Conservation (phyloP, 2,113 vertebrate species). For the Picathartes gymnocephalus region DNA sequence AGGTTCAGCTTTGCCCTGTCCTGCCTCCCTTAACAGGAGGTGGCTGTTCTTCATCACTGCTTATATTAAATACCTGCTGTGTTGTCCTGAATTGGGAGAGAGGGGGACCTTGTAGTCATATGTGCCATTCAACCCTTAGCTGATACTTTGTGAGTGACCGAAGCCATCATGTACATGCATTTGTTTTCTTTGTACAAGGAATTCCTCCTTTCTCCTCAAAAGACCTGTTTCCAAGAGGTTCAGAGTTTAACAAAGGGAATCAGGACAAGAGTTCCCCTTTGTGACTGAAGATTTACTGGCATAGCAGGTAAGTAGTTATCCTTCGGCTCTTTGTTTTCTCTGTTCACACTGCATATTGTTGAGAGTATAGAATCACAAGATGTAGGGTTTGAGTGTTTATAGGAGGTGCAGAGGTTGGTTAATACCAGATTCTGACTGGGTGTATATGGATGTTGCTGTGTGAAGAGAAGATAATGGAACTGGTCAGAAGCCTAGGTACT, state of each 20-base stretch:
- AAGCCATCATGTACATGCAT: neutral
- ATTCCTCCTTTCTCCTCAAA: neutral
- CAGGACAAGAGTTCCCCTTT: neutral
- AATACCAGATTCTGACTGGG: neutral
- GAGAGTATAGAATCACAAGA: neutral
- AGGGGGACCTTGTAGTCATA: neutral
- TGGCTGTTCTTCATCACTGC: neutral
- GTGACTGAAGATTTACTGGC: neutral
- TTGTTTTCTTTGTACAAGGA: neutral
- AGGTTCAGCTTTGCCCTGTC: neutral
- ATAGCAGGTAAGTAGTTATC: neutral
- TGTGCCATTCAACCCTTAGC: neutral
- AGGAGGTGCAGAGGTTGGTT: neutral
- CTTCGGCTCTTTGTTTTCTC: neutral
- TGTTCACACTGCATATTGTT: neutral
- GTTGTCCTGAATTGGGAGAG: neutral
- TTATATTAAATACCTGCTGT: neutral
- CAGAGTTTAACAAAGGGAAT: neutral
- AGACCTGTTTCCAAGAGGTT: neutral
- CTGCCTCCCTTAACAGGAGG: neutral
- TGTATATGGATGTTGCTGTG: rapidly evolving
- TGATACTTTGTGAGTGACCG: neutral
- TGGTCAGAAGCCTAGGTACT: neutral
- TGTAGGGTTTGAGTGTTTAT: neutral
- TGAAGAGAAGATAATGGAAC: neutral